Evolutionary conservation across 2,113 vertebrate species (phyloP), one percentile per base, ranked within the genome.

Genomic region (Anseranas semipalmata): DNA sequence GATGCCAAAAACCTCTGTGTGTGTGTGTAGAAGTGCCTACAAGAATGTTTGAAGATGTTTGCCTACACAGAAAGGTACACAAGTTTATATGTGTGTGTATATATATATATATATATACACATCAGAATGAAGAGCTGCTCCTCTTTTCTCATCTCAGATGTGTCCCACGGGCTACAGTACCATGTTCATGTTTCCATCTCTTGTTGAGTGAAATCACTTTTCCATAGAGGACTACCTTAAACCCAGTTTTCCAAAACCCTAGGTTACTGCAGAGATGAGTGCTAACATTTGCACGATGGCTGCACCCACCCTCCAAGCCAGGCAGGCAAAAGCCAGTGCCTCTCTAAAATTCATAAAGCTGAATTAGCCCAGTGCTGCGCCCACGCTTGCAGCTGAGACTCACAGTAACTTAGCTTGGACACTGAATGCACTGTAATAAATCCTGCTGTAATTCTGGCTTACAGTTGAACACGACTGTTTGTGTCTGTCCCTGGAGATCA

Each of bases 261-360:
- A 43, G 15, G 28, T 67, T 32, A 53, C 41, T 35, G 11, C 45
- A 91, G 81, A 62, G 59, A 14, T 35, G 35, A 85, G 13, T 17
- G 1, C 15, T 78, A 63, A 52, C 45, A 74, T 45, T 63, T 28
- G 37, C 15, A 78, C 9, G 37, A 43, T 39, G 66, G 60, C 46
- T 89, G 15, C 13, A 87, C 39, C 62, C 66, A 78, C 22, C 9
- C 62, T 65, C 48, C 25, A 67, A 87, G 62, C 15, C 48, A 93
- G 48, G 10, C 43, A 82, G 71, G 62, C 56, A 72, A 82, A 91
- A 90, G 10, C 6, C 78, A 16, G 22, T 30, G 52, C 25, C 39
- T 82, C 27, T 67, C 66, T 78, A 67, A 85, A 91, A 87, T 56
- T 78, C 55, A 56, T 79, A 82, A 79, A 82, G 58, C 62, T 72